phyloP scores from a whole-genome alignment of 2,888 invertebrate species.

The Ennomos erosarius region DNA sequence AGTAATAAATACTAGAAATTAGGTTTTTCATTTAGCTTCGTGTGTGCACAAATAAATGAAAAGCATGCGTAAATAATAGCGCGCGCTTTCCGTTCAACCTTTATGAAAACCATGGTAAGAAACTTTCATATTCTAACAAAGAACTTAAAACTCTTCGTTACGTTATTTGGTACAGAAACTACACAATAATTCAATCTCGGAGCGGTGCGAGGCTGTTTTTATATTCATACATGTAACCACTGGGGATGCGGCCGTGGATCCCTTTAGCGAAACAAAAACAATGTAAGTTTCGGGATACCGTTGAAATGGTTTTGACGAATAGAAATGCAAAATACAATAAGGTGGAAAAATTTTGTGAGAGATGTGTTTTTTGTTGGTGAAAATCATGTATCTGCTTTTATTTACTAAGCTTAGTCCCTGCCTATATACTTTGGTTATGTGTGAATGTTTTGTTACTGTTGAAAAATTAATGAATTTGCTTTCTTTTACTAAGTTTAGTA shows the following conservation, averaged over 20 bases:
- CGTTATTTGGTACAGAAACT: conserved; percentile 23
- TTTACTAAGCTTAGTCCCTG: no score
- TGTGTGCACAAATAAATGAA: no score
- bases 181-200: conserved; percentile 47
- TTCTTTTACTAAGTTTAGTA: no score
- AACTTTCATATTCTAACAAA: conserved; percentile 9
- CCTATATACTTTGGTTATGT: no score
- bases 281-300: conserved; percentile 38
- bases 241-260: conserved; percentile 33
- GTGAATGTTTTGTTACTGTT: no score
- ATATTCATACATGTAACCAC: conserved; percentile 51
- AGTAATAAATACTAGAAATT: no score
- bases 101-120: neutral
- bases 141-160: conserved; percentile 9
- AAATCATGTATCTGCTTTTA: no score
- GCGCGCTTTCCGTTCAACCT: no score
- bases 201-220: conserved; percentile 40
- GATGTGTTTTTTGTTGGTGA: no score
- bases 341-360: neutral
- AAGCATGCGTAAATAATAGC: no score
- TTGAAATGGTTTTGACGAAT: conserved; percentile 15
- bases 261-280: conserved; percentile 47
- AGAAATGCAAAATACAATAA: conserved; percentile 9
- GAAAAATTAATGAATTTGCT: no score
- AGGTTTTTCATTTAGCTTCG: no score